Evolutionary conservation across 2,888 invertebrate species (phyloP).

Genomic region (Argyra leucocephala): DNA sequence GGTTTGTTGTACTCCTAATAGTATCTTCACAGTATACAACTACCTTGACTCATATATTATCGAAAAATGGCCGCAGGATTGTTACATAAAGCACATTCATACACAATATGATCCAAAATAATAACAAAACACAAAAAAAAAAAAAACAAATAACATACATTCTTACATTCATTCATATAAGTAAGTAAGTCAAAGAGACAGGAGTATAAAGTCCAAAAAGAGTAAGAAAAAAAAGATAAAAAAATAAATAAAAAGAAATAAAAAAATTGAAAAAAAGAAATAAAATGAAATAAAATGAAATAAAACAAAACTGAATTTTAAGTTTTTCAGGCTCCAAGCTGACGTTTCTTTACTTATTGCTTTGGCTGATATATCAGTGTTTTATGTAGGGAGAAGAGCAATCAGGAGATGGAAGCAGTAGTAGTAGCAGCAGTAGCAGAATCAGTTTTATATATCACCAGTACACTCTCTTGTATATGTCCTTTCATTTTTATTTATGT

Average conservation of each 20-base stretch:
- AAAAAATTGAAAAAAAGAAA: neutral
- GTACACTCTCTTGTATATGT: neutral
- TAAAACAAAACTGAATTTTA: constrained; percentile 6
- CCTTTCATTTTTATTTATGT: neutral
- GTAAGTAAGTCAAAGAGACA: neutral
- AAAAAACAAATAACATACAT: constrained; percentile 20
- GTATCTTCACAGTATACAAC: constrained; percentile 12
- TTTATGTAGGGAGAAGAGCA: too few species aligned
- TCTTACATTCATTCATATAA: neutral
- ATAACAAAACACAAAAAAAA: constrained; percentile 16
- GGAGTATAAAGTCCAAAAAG: constrained; percentile 5
- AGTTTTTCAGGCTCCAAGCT: constrained; percentile 6
- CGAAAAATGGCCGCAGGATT: constrained; percentile 20
- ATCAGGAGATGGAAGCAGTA: too few species aligned
- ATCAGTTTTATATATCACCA: neutral
- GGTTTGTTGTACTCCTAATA: constrained; percentile 10
- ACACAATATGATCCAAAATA: constrained; percentile 10
- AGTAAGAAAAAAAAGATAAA: neutral
- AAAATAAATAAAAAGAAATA: neutral
- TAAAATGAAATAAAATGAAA: neutral
- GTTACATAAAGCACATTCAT: constrained; percentile 20
- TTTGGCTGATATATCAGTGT: neutral
- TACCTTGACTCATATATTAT: constrained; percentile 14
- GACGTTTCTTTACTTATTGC: neutral
- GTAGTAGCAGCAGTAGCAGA: neutral